Percentiles rank a stretch among this genome's conserved stretches.
These are phyloP conservation scores for Cecidostiba fungosa DNA, from an alignment of 2,888 invertebrate species.

Conservation along the genomic window DNA sequence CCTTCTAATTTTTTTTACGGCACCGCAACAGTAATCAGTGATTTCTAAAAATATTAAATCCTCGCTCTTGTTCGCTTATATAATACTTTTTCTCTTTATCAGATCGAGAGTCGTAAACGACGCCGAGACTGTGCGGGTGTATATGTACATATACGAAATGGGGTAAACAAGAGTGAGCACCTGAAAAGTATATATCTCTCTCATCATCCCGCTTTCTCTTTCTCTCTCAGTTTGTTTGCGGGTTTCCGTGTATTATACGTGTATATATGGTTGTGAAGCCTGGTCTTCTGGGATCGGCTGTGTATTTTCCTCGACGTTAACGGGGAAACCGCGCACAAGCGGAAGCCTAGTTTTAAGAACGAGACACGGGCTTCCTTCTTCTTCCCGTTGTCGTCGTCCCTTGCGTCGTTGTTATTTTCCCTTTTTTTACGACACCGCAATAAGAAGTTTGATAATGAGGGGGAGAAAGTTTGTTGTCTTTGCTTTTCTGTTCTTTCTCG, in stretches of 20 bases:
- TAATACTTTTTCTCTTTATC: background rate
- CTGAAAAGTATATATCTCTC: background rate
- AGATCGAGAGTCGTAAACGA: conserved; percentile 15
- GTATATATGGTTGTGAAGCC: background rate
- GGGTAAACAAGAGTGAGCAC: conserved; percentile 9
- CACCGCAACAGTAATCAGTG: conserved; percentile 53
- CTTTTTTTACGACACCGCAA: conserved; percentile 36
- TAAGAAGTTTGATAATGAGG: conserved; percentile 53
- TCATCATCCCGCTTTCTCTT: conserved; percentile 1
- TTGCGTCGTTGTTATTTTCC: conserved; percentile 20
- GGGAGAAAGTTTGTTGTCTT: conserved; percentile 33
- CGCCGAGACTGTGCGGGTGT: background rate
- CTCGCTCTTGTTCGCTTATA: background rate
- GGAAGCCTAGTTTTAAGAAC: conserved; percentile 23
- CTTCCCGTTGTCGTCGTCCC: background rate
- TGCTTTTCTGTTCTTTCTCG: background rate
- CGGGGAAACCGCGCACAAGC: background rate
- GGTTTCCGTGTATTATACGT: background rate
- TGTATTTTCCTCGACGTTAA: background rate
- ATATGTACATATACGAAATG: background rate
- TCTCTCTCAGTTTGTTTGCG: background rate
- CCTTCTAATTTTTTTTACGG: conserved; percentile 44
- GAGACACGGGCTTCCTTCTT: background rate
- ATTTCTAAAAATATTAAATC: conserved; percentile 52
- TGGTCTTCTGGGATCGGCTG: conserved; percentile 2